Conservation (phyloP, 2,797 vertebrate species). For the Pristis pectinata region DNA sequence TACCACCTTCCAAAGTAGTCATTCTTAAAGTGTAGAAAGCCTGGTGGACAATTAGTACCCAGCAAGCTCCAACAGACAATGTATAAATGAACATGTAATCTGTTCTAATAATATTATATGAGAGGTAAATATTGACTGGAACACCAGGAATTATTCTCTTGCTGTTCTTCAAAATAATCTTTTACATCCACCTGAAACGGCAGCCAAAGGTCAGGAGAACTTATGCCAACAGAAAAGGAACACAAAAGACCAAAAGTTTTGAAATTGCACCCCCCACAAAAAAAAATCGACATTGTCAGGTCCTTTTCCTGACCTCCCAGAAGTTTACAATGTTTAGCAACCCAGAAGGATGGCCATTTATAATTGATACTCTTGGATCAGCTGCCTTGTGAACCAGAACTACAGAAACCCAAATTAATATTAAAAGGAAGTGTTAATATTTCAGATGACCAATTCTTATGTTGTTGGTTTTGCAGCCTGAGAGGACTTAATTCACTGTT, state of each 20-base stretch:
- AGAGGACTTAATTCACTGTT: not conserved
- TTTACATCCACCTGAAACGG: not conserved
- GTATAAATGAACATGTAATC: too few species aligned
- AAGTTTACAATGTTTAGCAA: not conserved
- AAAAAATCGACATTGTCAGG: not conserved
- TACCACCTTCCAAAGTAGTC: too few species aligned
- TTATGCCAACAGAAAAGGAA: not conserved
- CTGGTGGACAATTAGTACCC: too few species aligned
- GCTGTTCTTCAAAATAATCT: too few species aligned
- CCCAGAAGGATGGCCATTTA: not conserved
- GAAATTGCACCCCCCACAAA: too few species aligned
- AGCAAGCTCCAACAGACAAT: too few species aligned
- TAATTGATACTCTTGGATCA: not conserved
- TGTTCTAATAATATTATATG: too few species aligned
- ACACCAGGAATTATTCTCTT: too few species aligned
- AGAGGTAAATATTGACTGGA: too few species aligned
- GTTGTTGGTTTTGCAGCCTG: not conserved
- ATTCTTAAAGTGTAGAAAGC: too few species aligned
- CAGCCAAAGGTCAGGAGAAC: not conserved
- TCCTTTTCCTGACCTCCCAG: not conserved
- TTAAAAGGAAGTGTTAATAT: not conserved
- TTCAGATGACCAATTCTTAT: not conserved
- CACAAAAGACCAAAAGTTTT: not conserved
- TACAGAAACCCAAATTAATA: not conserved
- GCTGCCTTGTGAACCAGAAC: not conserved